These are phyloP conservation scores for Limnephilus lunatus DNA, from an alignment of 2,888 invertebrate species.

Conservation along the genomic window DNA sequence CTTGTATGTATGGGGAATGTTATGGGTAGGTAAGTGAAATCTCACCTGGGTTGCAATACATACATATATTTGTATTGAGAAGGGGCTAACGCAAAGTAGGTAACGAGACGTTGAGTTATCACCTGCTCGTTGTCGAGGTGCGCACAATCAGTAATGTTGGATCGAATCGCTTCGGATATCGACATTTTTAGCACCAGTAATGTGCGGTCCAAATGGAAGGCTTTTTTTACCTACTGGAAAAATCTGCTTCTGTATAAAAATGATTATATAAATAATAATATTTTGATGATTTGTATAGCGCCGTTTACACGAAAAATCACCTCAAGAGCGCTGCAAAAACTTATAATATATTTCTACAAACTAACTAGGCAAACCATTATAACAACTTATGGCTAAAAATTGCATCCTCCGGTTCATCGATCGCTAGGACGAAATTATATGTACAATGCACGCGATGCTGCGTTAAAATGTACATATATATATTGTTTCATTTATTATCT, in stretches of 20 bases:
- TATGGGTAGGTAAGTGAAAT: not conserved
- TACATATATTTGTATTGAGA: not conserved
- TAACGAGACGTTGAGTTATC: not conserved
- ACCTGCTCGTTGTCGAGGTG: not conserved
- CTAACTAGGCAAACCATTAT: no score
- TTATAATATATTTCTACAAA: no score
- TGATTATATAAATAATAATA: no score
- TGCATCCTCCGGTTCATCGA: no score
- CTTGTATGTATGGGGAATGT: not conserved
- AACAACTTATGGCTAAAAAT: no score
- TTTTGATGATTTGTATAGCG: no score
- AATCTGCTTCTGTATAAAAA: not conserved
- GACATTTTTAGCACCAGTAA: not conserved
- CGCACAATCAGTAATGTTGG: not conserved
- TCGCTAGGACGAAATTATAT: no score
- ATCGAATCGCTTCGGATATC: not conserved
- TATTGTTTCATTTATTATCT: no score
- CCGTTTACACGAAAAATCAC: no score
- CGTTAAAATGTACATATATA: no score
- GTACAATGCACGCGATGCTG: no score
- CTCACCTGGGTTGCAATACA: not conserved
- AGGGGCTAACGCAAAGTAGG: not conserved
- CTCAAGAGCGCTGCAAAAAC: no score
- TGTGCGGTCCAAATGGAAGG: not conserved
- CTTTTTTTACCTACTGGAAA: not conserved